These are phyloP conservation scores for Lepetodrilus schrolli DNA, from an alignment of 2,888 invertebrate genomes.

Conservation along the genomic window DNA sequence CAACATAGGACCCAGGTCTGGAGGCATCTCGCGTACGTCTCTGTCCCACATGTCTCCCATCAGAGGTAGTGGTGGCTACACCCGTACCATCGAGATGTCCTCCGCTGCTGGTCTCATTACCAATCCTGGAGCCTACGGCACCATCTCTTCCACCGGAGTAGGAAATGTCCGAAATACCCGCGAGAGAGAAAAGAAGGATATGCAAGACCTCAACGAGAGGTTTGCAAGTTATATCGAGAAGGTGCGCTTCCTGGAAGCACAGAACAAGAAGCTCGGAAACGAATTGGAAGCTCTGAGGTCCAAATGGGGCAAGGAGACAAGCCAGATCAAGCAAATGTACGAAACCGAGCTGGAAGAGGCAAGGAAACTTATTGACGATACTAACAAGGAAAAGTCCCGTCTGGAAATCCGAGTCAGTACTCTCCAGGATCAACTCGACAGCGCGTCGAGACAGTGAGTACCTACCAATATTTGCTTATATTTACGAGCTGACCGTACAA, in stretches of 20 bases:
- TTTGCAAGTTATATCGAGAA: slow-evolving; percentile 78
- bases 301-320: slow-evolving; percentile 73
- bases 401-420: slow-evolving; percentile 76
- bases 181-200: slow-evolving; percentile 77
- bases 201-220: slow-evolving; percentile 78
- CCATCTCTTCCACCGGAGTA: slow-evolving; percentile 69
- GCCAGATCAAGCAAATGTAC: slow-evolving; percentile 76
- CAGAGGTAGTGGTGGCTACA: slow-evolving; percentile 46
- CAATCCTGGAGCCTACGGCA: slow-evolving; percentile 62
- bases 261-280: slow-evolving; percentile 73
- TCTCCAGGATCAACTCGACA: slow-evolving; percentile 76
- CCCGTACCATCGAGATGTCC: slow-evolving; percentile 52
- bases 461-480: background rate
- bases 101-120: slow-evolving; percentile 49
- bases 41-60: slow-evolving; percentile 43
- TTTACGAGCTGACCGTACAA: too few relatives aligned
- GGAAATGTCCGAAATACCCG: slow-evolving; percentile 74
- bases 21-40: slow-evolving; percentile 52
- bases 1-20: slow-evolving; percentile 51
- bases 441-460: slow-evolving; percentile 68
- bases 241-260: slow-evolving; percentile 76
- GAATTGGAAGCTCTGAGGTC: slow-evolving; percentile 72
- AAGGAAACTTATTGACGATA: slow-evolving; percentile 76
- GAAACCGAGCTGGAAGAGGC: slow-evolving; percentile 77
- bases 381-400: slow-evolving; percentile 76